A percentile compares a stretch with the other conserved stretches of the same genome.
Evolutionary conservation across 2,888 invertebrate genomes (phyloP).

Genomic region (Conchocele bisecta): DNA sequence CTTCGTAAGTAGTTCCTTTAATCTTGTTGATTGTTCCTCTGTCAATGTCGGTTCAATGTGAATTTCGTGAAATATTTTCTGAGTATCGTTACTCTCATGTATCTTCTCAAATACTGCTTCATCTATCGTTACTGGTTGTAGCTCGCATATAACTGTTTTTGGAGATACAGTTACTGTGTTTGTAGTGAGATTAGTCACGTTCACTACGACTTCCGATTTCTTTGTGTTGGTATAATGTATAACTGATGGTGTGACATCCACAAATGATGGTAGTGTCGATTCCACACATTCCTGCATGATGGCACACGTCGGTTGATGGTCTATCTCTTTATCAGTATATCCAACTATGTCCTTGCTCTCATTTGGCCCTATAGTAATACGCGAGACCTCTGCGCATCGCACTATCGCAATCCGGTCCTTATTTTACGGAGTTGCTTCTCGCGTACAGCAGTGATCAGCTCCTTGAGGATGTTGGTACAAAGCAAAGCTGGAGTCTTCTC

Average conservation of each 20-base stretch:
- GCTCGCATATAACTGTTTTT: constrained; percentile 2
- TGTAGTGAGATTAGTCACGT: constrained; percentile 5
- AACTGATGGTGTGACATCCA: not conserved
- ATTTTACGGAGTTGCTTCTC: no score
- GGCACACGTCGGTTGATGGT: not conserved
- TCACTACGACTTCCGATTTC: not conserved
- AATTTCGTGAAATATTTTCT: constrained; percentile 3
- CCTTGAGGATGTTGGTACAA: no score
- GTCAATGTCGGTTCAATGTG: not conserved
- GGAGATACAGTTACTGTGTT: constrained; percentile 5
- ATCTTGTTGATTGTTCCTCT: not conserved
- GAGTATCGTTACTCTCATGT: not conserved
- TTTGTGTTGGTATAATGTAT: not conserved
- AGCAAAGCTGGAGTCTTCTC: no score
- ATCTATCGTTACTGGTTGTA: constrained; percentile 6
- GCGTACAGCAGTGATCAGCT: no score
- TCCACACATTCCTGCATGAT: not conserved
- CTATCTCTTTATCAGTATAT: not conserved
- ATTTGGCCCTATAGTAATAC: not conserved
- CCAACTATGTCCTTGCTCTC: not conserved
- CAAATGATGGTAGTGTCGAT: not conserved
- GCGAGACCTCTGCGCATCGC: not conserved
- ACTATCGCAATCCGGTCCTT: not conserved
- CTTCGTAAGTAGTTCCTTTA: not conserved
- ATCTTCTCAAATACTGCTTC: constrained; percentile 6